phyloP scores from a whole-genome alignment of 2,113 vertebrate genomes.

The Dromiciops gliroides region DNA sequence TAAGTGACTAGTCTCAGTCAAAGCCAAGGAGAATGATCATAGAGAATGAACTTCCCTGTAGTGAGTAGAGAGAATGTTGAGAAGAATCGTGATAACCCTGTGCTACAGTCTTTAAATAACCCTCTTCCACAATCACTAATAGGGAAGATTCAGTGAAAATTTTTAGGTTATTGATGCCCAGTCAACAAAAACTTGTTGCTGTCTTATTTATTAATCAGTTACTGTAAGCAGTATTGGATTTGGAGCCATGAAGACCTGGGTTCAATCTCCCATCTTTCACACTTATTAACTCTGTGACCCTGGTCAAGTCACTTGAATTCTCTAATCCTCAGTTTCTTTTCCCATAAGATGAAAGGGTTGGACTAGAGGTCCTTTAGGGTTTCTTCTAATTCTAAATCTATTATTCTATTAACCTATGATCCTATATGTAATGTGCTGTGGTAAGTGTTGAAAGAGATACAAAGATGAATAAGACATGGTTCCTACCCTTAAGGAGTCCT shows the following conservation, averaged over 20 bases:
- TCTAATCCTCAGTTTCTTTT: background rate
- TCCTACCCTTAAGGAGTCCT: background rate
- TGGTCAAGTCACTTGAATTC: background rate
- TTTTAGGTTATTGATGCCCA: background rate
- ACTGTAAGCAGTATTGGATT: background rate
- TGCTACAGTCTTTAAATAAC: background rate
- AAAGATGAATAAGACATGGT: background rate
- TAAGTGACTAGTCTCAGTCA: background rate
- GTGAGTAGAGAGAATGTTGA: background rate
- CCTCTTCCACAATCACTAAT: background rate
- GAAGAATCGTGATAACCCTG: background rate
- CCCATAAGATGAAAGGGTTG: background rate
- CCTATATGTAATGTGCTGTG: background rate
- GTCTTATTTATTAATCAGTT: background rate
- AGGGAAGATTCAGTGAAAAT: background rate
- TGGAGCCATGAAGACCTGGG: background rate
- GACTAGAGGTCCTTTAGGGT: background rate
- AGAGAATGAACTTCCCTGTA: conserved; percentile 4
- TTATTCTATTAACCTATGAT: background rate
- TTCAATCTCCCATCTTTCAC: background rate
- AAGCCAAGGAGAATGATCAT: background rate
- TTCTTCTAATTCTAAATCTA: background rate
- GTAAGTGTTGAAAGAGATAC: background rate
- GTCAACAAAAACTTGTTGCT: background rate
- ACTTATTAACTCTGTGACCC: background rate